phyloP scores from a whole-genome alignment of 2,113 vertebrate species.

The Tragelaphus strepsiceros region DNA sequence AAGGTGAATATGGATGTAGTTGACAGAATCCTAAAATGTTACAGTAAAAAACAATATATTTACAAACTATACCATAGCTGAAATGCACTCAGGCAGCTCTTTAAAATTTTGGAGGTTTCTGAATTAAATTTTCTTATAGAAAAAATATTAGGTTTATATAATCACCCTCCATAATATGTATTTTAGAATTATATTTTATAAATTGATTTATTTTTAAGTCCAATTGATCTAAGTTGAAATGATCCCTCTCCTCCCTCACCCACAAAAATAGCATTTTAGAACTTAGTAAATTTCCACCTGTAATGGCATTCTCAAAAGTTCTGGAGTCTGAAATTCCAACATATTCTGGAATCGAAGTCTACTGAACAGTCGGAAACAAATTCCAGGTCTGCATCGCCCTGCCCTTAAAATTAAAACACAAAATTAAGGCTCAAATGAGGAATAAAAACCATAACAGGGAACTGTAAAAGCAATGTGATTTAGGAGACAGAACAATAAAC shows the following conservation, averaged over 20 bases:
- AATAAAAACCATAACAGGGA: background rate
- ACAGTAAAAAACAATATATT: background rate
- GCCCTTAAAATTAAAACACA: conserved; percentile 85
- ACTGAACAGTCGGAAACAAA: conserved; percentile 95
- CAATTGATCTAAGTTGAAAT: background rate
- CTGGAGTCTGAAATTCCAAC: conserved; percentile 94
- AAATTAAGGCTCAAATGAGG: conserved; percentile 39
- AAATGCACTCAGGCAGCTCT: background rate
- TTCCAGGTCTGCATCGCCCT: conserved; percentile 91
- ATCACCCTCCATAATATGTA: background rate
- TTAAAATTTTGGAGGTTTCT: background rate
- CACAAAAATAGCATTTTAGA: background rate
- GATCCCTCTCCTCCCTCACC: background rate
- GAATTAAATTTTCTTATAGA: background rate
- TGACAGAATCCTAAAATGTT: background rate
- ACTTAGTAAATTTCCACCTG: conserved; percentile 83
- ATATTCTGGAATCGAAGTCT: conserved; percentile 91
- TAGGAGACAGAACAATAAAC: background rate
- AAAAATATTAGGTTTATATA: conserved; percentile 11
- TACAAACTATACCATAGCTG: background rate
- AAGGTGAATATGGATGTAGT: background rate
- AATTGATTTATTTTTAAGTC: background rate
- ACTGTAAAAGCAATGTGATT: background rate
- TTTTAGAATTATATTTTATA: background rate
- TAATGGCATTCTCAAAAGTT: conserved; percentile 93